A percentile compares a stretch with the other conserved stretches of the same genome.
Conservation (phyloP, 2,888 invertebrate genomes). For the Zelleria hepariella region DNA sequence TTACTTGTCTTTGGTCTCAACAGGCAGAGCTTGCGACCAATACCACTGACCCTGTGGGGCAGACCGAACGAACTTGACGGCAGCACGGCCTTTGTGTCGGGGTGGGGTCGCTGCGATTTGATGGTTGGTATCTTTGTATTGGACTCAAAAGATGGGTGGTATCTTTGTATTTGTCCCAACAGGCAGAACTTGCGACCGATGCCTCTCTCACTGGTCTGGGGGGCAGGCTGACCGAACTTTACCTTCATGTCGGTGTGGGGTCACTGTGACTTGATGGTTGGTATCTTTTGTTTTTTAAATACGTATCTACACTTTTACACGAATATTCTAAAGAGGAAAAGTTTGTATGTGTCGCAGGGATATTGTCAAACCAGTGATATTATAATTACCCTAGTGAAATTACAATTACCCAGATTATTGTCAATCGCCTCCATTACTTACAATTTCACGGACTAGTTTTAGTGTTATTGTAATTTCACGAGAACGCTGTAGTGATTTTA, state of each 20-base stretch:
- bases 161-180: not conserved
- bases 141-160: too few relatives aligned
- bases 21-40: not conserved
- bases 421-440: too few relatives aligned
- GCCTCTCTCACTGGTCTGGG: not conserved
- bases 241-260: constrained; percentile 57
- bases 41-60: not conserved
- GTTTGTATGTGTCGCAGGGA: too few relatives aligned
- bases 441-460: too few relatives aligned
- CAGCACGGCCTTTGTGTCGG: constrained; percentile 37
- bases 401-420: too few relatives aligned
- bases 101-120: constrained; percentile 59
- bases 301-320: not conserved
- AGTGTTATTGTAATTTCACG: too few relatives aligned
- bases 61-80: not conserved
- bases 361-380: too few relatives aligned
- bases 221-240: not conserved
- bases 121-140: constrained; percentile 25
- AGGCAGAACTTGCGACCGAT: not conserved
- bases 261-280: constrained; percentile 50
- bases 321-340: too few relatives aligned
- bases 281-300: not conserved
- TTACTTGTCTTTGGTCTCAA: not conserved
- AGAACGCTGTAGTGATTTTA: too few relatives aligned
- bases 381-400: too few relatives aligned